Evolutionary conservation across 2,888 invertebrate species (phyloP).

Genomic region (Drosophila nigritarsus): DNA sequence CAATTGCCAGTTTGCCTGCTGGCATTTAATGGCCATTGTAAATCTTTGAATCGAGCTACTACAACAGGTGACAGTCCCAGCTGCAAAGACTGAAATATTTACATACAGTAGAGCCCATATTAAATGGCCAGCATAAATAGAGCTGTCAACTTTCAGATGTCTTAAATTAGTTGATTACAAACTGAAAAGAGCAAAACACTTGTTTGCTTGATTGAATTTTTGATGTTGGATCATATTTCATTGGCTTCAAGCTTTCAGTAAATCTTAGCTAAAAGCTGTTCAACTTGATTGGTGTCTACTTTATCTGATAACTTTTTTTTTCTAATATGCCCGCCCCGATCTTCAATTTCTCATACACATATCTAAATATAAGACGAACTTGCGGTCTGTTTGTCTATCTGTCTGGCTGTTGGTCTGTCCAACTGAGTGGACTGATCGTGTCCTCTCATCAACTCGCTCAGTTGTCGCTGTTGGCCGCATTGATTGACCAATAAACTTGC

Average conservation of each 20-base stretch:
- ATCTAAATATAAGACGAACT: slow-evolving; percentile 30
- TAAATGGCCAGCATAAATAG: slow-evolving; percentile 1
- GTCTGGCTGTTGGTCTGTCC: slow-evolving; percentile 5
- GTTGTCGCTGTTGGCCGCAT: slow-evolving; percentile 44
- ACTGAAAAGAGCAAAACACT: neutral
- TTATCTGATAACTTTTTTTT: slow-evolving; percentile 41
- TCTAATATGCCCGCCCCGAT: slow-evolving; percentile 48
- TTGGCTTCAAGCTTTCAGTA: neutral
- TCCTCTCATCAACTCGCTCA: slow-evolving; percentile 44
- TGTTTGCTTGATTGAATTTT: neutral
- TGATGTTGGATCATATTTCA: neutral
- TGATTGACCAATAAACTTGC: slow-evolving; percentile 84
- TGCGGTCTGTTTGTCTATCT: slow-evolving; percentile 17
- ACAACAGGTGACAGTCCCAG: slow-evolving; percentile 44
- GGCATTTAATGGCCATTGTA: slow-evolving; percentile 65
- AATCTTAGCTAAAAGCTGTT: neutral
- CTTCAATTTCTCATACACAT: slow-evolving; percentile 43
- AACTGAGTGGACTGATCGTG: slow-evolving; percentile 26
- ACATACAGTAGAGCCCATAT: slow-evolving; percentile 30
- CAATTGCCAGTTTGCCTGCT: slow-evolving; percentile 47
- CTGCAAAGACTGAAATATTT: slow-evolving; percentile 14
- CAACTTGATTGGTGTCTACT: slow-evolving; percentile 6
- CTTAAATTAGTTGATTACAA: neutral
- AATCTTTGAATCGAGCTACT: slow-evolving; percentile 48
- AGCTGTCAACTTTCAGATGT: neutral